Evolutionary conservation across 2,113 vertebrate species (phyloP).

Genomic region (Irena cyanogastra): DNA sequence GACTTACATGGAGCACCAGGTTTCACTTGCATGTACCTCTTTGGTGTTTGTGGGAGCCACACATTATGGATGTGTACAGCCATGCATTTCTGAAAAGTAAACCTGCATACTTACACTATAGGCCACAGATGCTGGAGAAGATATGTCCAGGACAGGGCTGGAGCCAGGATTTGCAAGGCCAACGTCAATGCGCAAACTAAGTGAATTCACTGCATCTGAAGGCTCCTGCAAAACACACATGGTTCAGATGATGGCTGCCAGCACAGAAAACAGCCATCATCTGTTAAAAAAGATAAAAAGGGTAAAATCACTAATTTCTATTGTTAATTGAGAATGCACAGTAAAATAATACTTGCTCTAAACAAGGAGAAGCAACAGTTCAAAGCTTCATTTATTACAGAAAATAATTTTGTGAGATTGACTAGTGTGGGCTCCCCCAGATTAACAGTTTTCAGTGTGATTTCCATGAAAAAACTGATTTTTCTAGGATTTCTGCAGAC

Average conservation of each 20-base stretch:
- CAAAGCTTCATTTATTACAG: background rate
- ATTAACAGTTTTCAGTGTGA: background rate
- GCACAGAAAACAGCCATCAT: background rate
- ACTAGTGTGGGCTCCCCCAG: background rate
- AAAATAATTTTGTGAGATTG: background rate
- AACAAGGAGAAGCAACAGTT: background rate
- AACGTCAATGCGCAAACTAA: constrained; percentile 82
- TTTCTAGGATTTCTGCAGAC: background rate
- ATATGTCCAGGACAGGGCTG: constrained; percentile 82
- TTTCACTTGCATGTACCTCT: background rate
- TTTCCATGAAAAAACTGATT: background rate
- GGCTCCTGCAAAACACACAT: constrained; percentile 72
- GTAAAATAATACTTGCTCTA: background rate
- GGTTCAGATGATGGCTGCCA: background rate
- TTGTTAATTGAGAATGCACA: background rate
- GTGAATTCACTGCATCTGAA: constrained; percentile 81
- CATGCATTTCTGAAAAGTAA: background rate
- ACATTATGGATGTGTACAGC: background rate
- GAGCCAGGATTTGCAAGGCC: constrained; percentile 70
- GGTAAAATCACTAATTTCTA: background rate
- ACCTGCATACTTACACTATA: constrained; percentile 80
- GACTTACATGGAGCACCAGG: background rate
- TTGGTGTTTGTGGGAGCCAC: background rate
- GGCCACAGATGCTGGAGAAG: constrained; percentile 74
- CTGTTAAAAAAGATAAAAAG: too few relatives aligned